Conservation (phyloP, 2,113 vertebrate genomes). For the Dolichallabes microphthalmus region DNA sequence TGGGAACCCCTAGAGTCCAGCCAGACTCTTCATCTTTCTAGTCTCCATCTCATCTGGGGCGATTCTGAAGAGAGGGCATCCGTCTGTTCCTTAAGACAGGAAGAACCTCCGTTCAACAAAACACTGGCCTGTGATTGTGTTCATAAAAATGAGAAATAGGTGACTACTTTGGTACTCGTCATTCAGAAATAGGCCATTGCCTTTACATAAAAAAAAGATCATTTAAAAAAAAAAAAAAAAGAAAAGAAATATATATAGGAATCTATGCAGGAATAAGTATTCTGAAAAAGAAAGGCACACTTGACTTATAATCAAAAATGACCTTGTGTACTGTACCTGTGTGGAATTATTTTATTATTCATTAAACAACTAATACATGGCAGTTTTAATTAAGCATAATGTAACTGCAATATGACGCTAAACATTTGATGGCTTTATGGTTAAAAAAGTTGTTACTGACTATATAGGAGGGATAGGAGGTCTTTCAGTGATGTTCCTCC, state of each 20-base stretch:
- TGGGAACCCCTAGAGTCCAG: constrained; percentile 50
- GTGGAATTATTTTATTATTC: background rate
- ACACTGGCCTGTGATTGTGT: background rate
- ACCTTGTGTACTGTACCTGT: background rate
- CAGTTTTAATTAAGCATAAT: background rate
- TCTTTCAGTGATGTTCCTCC: too few relatives aligned
- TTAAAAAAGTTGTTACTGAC: background rate
- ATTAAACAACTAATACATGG: background rate
- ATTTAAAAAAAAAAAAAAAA: too few relatives aligned
- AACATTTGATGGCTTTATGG: too few relatives aligned
- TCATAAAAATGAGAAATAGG: background rate
- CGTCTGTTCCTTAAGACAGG: background rate
- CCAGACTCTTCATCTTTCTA: constrained; percentile 25
- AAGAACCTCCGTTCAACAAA: background rate
- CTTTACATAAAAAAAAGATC: background rate
- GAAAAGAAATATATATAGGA: background rate
- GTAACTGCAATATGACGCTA: background rate
- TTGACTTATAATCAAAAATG: background rate
- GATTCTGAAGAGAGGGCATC: background rate
- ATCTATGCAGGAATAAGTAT: too few relatives aligned
- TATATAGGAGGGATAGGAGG: background rate
- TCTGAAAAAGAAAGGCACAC: background rate
- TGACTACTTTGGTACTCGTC: background rate
- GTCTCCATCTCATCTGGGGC: constrained; percentile 17
- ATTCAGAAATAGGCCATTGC: background rate